phyloP scores from a whole-genome alignment of 2,797 vertebrate genomes.

The Falco novaeseelandiae region DNA sequence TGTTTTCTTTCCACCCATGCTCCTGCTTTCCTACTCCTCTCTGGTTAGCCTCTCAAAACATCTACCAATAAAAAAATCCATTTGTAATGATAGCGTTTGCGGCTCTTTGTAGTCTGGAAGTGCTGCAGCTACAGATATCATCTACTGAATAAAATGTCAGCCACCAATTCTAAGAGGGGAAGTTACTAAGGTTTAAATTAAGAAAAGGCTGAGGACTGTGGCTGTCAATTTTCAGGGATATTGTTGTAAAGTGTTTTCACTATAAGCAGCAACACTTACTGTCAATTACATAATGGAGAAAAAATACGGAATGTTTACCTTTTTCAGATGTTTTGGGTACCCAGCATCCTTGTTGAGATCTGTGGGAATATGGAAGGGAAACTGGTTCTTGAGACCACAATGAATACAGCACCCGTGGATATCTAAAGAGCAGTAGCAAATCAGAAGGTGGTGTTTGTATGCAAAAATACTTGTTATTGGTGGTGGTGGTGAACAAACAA shows the following conservation, averaged over 20 bases:
- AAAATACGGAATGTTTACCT: background rate
- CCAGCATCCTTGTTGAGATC: background rate
- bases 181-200: background rate
- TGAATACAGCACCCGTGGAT: background rate
- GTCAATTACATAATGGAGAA: background rate
- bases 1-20: background rate
- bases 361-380: background rate
- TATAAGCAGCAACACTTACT: background rate
- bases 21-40: background rate
- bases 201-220: background rate
- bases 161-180: background rate
- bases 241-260: background rate
- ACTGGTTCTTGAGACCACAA: background rate
- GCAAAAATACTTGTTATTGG: background rate
- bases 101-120: background rate
- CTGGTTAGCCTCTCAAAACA: background rate
- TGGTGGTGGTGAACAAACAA: background rate
- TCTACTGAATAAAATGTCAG: background rate
- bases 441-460: background rate
- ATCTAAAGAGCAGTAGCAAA: background rate
- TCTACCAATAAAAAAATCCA: background rate
- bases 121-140: background rate
- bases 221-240: background rate
- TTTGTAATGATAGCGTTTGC: background rate
- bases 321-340: background rate